Evolutionary conservation across 2,113 vertebrate genomes (phyloP), one percentile per base, ranked within the genome.

Genomic region (Chitala chitala): DNA sequence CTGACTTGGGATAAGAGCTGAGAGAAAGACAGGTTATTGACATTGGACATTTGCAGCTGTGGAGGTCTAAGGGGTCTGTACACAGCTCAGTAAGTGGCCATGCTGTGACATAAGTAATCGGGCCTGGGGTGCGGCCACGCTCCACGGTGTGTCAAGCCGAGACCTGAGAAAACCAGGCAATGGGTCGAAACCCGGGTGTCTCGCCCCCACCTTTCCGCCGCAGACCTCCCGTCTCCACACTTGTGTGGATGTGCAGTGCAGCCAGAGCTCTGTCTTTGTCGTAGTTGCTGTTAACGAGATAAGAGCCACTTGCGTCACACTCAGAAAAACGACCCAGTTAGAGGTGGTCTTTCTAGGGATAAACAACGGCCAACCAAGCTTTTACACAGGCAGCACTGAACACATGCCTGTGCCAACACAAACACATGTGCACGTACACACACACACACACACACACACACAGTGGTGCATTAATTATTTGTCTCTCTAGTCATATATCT

Each of bases 281-380:
- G 42, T 46, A 46, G 64, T n/a, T 31, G 20, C 24, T 38, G 22
- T 42, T 68, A 68, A 68, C 64, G 46, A 68, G 44, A 68, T 12
- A 24, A 68, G 64, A 22, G 22, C 64, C 64, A 68, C 20, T 42
- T 46, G 64, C 24, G 42, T 36, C 42, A 68, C 64, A 15, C 24
- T 68, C 42, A 38, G 33, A 44, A n/a, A 63, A 68, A 68, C n/a
- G n/a, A 24, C 64, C 42, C 40, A n/a, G 64, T 24, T 46, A 22
- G 40, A 46, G 42, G 59, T 63, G 31, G n/a, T 29, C 17, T 33
- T 63, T n/a, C 40, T n/a, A 46, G 8, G 10, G 64, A 22, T 10
- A 42, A 29, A 46, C 38, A 44, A 46, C 9, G 44, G 42, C 26
- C 26, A 29, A 68, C 40, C 38, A 68, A 68, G 46, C 40, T 20